A percentile compares a stretch with the other conserved stretches of the same genome.
Evolutionary conservation across 1,140 invertebrate species (phyloP).

Genomic region (Elymnias hypermnestra): DNA sequence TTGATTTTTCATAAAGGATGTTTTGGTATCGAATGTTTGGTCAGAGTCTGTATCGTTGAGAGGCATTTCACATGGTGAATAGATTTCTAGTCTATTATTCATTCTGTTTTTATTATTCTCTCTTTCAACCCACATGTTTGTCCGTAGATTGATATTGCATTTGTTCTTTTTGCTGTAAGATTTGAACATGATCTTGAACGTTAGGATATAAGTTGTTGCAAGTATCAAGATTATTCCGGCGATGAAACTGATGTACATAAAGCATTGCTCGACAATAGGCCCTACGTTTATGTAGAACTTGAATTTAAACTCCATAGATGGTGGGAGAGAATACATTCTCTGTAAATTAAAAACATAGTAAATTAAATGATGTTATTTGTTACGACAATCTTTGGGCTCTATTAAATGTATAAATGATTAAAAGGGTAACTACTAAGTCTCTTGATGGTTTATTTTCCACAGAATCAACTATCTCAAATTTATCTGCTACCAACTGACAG

Average conservation of each 20-base stretch:
- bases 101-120: constrained; percentile 23
- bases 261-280: constrained; percentile 77
- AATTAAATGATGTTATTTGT: too few relatives aligned
- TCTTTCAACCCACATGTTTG: constrained; percentile 37
- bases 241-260: constrained; percentile 78
- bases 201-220: constrained; percentile 46
- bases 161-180: constrained; percentile 31
- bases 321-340: constrained; percentile 82
- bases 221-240: constrained; percentile 56
- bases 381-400: too few relatives aligned
- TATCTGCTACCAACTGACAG: too few relatives aligned
- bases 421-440: too few relatives aligned
- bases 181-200: constrained; percentile 63
- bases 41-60: constrained; percentile 44
- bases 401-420: too few relatives aligned
- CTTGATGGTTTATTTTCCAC: too few relatives aligned
- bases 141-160: constrained; percentile 33
- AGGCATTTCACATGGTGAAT: constrained; percentile 60
- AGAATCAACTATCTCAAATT: too few relatives aligned
- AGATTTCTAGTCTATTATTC: constrained; percentile 35
- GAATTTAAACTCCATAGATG: constrained; percentile 79
- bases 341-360: constrained; percentile 60
- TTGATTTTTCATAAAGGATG: constrained; percentile 40
- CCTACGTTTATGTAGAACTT: constrained; percentile 83
- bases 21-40: constrained; percentile 26